These are phyloP conservation scores for Drosophila phalerata DNA, from an alignment of 2,888 invertebrate genomes.

Conservation along the genomic window DNA sequence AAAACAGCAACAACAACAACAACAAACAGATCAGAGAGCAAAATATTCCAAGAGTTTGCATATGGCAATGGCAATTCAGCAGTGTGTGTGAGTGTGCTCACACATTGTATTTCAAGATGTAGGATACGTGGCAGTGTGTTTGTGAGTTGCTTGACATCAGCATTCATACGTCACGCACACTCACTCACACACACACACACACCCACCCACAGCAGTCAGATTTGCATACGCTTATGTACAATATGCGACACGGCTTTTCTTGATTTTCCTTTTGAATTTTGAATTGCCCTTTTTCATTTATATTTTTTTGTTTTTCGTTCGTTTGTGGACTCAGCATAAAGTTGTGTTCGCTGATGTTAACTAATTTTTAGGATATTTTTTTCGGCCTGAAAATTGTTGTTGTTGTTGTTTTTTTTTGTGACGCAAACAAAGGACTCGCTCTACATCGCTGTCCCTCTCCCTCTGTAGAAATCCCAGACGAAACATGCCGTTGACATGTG, in stretches of 20 bases:
- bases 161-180: conserved; percentile 75
- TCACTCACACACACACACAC: background rate
- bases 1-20: conserved; percentile 44
- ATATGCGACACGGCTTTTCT: conserved; percentile 35
- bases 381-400: conserved; percentile 26
- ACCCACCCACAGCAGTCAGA: conserved; percentile 18
- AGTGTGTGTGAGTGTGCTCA: conserved; percentile 18
- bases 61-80: conserved; percentile 63
- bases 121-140: conserved; percentile 31
- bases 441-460: background rate
- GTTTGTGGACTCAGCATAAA: conserved; percentile 42
- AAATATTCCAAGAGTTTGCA: conserved; percentile 65
- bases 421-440: conserved; percentile 53
- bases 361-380: conserved; percentile 44
- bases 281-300: conserved; percentile 33
- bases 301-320: background rate
- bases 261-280: conserved; percentile 53
- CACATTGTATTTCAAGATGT: conserved; percentile 67
- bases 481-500: conserved; percentile 80
- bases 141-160: conserved; percentile 62
- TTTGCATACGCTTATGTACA: conserved; percentile 72
- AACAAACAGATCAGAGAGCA: conserved; percentile 56
- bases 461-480: conserved; percentile 40
- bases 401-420: conserved; percentile 37
- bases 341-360: conserved; percentile 42